These are phyloP conservation scores for Cheumatopsyche charites DNA, from an alignment of 1,140 invertebrate genomes.

Conservation along the genomic window DNA sequence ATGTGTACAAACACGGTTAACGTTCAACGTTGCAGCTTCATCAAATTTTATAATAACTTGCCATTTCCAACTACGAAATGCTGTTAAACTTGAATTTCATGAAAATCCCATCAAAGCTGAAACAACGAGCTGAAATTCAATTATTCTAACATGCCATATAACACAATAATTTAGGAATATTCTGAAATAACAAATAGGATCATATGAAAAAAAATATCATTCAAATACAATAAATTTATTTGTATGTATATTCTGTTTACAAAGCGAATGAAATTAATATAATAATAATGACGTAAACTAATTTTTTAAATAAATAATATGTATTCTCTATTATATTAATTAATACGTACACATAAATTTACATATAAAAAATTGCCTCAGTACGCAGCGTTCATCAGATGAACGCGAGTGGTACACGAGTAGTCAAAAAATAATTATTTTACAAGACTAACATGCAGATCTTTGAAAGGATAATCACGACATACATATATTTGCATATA, in stretches of 20 bases:
- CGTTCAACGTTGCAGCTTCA: background rate
- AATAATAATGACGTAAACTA: slow-evolving; percentile 7
- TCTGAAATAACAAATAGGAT: too few relatives aligned
- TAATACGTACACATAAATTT: slow-evolving; percentile 10
- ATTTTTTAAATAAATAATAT: slow-evolving; percentile 13
- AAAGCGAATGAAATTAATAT: background rate
- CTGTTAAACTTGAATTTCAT: slow-evolving; percentile 9
- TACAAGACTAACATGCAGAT: slow-evolving; percentile 6
- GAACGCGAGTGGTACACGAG: background rate
- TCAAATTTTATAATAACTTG: slow-evolving; percentile 4
- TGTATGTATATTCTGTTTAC: background rate
- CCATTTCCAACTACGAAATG: slow-evolving; percentile 12
- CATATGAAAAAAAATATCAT: background rate
- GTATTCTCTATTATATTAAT: background rate
- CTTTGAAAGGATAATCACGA: background rate
- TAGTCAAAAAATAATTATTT: slow-evolving; percentile 4
- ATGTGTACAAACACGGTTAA: background rate
- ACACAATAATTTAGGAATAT: background rate
- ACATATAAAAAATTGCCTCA: slow-evolving; percentile 2
- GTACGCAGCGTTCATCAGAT: background rate
- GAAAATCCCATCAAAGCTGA: slow-evolving; percentile 5
- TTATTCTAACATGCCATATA: background rate
- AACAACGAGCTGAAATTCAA: background rate
- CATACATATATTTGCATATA: background rate
- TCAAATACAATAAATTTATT: slow-evolving; percentile 19